Evolutionary conservation across 2,888 invertebrate species (phyloP).

Genomic region (Rhamphomyia laevipes): DNA sequence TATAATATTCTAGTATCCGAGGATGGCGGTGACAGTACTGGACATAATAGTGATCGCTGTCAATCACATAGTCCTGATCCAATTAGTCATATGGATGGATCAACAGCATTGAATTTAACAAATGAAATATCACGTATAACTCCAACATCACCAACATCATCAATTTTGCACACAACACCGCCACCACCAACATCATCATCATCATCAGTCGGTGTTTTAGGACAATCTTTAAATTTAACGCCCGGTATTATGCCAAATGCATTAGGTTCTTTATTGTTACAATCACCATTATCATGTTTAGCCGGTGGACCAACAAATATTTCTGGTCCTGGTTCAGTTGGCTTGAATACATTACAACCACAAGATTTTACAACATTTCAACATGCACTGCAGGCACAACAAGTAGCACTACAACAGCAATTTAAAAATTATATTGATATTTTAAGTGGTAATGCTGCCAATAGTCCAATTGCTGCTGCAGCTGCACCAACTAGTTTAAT

Average conservation of each 20-base stretch:
- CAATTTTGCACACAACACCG: slow-evolving; percentile 18
- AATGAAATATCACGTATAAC: slow-evolving; percentile 34
- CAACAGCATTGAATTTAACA: slow-evolving; percentile 31
- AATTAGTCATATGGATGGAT: slow-evolving; percentile 21
- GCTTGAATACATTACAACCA: slow-evolving; percentile 22
- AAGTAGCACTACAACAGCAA: slow-evolving; percentile 35
- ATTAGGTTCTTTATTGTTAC: slow-evolving; percentile 18
- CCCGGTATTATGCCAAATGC: slow-evolving; percentile 15
- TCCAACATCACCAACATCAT: slow-evolving; percentile 26
- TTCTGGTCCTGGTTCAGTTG: slow-evolving; percentile 6
- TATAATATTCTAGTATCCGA: slow-evolving; percentile 29
- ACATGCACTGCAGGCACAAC: slow-evolving; percentile 33
- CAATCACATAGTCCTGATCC: slow-evolving; percentile 31
- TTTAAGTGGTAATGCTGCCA: slow-evolving; percentile 12
- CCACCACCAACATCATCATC: slow-evolving; percentile 5
- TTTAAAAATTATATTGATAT: slow-evolving; percentile 35
- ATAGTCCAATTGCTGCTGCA: not conserved
- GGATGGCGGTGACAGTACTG: slow-evolving; percentile 34
- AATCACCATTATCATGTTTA: slow-evolving; percentile 21
- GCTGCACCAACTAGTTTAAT: not conserved
- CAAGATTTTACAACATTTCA: slow-evolving; percentile 34
- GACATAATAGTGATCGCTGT: slow-evolving; percentile 35
- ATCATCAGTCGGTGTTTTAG: not conserved
- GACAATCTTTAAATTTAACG: slow-evolving; percentile 13
- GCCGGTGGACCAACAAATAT: slow-evolving; percentile 16